Conservation (phyloP, 1,140 invertebrate genomes). For the Galendromus occidentalis region DNA sequence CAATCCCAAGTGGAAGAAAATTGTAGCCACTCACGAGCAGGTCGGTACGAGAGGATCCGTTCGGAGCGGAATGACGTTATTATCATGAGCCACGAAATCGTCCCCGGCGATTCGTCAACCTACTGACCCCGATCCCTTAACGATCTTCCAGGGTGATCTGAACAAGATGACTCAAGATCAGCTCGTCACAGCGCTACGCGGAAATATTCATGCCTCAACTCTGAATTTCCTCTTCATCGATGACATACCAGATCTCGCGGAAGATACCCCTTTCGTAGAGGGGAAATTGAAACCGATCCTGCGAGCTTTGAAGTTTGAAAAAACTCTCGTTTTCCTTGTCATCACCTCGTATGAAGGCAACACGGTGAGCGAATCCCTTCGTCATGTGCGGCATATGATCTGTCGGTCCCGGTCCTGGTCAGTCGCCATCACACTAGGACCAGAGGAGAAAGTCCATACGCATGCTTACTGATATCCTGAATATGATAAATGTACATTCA, state of each 20-base stretch:
- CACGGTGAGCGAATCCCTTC: not conserved
- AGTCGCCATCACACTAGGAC: not conserved
- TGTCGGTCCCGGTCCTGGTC: not conserved
- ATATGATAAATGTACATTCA: not conserved
- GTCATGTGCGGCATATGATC: not conserved
- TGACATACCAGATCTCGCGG: not conserved
- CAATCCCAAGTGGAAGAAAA: not conserved
- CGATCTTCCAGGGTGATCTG: not conserved
- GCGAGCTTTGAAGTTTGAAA: not conserved
- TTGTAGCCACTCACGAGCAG: not conserved
- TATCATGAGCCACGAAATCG: no score
- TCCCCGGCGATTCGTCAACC: no score
- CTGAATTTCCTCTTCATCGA: constrained; percentile 1
- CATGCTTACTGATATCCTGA: not conserved
- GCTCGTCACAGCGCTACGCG: not conserved
- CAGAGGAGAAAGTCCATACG: not conserved
- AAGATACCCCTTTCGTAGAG: not conserved
- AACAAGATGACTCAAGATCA: not conserved
- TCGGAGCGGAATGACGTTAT: no score
- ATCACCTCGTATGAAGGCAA: not conserved
- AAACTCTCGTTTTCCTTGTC: not conserved
- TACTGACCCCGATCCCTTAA: no score
- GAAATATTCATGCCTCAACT: not conserved
- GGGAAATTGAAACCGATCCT: not conserved
- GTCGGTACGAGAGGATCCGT: no score